Conservation (phyloP, 2,888 invertebrate genomes). For the Scaptomyza reducta region DNA sequence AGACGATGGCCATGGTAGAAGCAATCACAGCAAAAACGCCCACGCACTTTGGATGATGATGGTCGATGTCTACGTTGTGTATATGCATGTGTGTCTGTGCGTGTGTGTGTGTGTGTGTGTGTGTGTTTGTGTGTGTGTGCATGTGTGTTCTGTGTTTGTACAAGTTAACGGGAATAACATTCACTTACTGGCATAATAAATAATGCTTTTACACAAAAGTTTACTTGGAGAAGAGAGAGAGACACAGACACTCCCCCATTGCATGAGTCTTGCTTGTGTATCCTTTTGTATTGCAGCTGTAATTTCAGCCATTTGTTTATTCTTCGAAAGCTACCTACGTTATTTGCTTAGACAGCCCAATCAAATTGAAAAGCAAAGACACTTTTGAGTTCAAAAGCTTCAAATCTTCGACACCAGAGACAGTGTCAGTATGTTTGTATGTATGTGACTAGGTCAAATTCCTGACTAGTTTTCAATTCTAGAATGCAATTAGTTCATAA, state of each 20-base stretch:
- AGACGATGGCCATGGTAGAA: slow-evolving; percentile 18
- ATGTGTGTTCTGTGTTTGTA: slow-evolving; percentile 51
- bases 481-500: slow-evolving; percentile 11
- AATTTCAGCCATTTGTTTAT: slow-evolving; percentile 69
- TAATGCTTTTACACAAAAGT: slow-evolving; percentile 55
- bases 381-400: slow-evolving; percentile 49
- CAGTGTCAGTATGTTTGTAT: not conserved
- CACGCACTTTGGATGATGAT: slow-evolving; percentile 45
- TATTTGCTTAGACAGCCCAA: slow-evolving; percentile 73
- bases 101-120: slow-evolving; percentile 49
- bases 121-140: slow-evolving; percentile 16
- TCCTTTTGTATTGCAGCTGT: slow-evolving; percentile 28
- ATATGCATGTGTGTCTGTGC: slow-evolving; percentile 8
- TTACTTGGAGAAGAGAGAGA: slow-evolving; percentile 16
- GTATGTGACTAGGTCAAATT: not conserved
- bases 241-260: slow-evolving; percentile 11
- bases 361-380: slow-evolving; percentile 75
- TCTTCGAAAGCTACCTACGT: slow-evolving; percentile 50
- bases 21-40: slow-evolving; percentile 33
- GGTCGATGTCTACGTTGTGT: slow-evolving; percentile 13
- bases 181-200: slow-evolving; percentile 76
- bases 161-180: slow-evolving; percentile 77
- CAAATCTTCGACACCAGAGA: slow-evolving; percentile 30
- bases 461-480: not conserved
- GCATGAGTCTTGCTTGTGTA: not conserved